These are phyloP conservation scores for Calameuta idolon DNA, from an alignment of 2,888 invertebrate species.

Conservation along the genomic window DNA sequence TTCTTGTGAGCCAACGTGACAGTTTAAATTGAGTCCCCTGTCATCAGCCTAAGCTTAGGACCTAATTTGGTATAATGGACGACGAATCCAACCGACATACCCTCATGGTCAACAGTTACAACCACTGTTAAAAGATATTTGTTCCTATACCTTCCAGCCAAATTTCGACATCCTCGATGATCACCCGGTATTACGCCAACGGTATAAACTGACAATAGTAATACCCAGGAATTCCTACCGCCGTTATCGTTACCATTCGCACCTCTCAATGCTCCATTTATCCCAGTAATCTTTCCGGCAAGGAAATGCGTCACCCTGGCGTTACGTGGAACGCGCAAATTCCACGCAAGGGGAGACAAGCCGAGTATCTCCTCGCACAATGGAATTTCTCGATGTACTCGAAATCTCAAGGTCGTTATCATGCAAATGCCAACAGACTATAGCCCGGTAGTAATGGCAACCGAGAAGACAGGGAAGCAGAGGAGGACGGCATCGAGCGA, in stretches of 20 bases:
- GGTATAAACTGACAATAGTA: neutral
- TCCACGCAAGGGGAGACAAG: neutral
- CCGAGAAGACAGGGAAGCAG: neutral
- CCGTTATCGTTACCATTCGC: neutral
- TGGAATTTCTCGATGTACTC: slow-evolving; percentile 4
- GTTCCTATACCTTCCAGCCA: neutral
- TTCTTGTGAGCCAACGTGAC: slow-evolving; percentile 35
- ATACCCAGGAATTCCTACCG: neutral
- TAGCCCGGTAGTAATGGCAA: neutral
- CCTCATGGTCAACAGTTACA: neutral
- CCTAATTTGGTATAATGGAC: neutral
- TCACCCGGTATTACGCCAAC: neutral
- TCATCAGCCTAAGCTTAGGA: slow-evolving; percentile 13
- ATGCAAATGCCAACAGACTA: slow-evolving; percentile 2
- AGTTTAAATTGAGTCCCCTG: slow-evolving; percentile 36
- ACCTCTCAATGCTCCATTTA: neutral
- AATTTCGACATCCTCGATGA: neutral
- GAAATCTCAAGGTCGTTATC: slow-evolving; percentile 8
- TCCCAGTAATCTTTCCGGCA: neutral
- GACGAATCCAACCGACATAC: neutral
- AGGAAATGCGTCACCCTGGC: neutral
- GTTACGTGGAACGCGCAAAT: neutral
- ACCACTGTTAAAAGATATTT: neutral
- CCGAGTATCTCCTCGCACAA: neutral
- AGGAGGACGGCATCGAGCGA: neutral